These are phyloP conservation scores for Pseudorectes ferrugineus DNA, from an alignment of 2,113 vertebrate genomes.

Conservation along the genomic window DNA sequence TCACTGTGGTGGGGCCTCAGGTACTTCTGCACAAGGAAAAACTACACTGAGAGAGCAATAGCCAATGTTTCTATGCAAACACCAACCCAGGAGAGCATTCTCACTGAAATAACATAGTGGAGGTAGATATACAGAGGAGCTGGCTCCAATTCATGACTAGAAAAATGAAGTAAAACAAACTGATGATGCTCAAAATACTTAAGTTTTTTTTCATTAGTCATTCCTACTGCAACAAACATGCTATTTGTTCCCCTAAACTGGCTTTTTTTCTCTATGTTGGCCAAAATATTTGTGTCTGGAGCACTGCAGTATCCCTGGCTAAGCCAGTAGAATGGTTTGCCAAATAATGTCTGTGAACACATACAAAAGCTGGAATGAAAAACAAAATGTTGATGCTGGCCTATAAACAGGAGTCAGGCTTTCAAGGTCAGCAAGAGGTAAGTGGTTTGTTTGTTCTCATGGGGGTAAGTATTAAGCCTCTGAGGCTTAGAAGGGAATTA, in stretches of 20 bases:
- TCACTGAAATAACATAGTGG: background rate
- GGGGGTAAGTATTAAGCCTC: background rate
- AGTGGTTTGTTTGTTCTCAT: slow-evolving; percentile 12
- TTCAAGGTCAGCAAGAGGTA: background rate
- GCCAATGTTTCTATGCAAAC: background rate
- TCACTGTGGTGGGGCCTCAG: background rate
- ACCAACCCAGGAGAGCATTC: background rate
- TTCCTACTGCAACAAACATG: background rate
- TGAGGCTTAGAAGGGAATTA: slow-evolving; percentile 22
- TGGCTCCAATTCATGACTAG: background rate
- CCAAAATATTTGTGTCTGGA: background rate
- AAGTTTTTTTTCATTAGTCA: background rate
- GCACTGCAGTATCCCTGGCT: background rate
- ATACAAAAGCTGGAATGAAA: background rate
- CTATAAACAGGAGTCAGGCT: background rate
- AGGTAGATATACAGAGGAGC: background rate
- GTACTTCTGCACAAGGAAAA: background rate
- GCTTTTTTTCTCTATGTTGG: background rate
- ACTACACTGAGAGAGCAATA: background rate
- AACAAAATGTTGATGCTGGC: background rate
- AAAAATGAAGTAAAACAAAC: background rate
- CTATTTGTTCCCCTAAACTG: background rate
- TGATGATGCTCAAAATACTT: background rate
- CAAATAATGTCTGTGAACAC: background rate
- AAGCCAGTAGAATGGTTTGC: background rate